phyloP scores from a whole-genome alignment of 2,797 vertebrate species.

The Peromyscus nudipes region DNA sequence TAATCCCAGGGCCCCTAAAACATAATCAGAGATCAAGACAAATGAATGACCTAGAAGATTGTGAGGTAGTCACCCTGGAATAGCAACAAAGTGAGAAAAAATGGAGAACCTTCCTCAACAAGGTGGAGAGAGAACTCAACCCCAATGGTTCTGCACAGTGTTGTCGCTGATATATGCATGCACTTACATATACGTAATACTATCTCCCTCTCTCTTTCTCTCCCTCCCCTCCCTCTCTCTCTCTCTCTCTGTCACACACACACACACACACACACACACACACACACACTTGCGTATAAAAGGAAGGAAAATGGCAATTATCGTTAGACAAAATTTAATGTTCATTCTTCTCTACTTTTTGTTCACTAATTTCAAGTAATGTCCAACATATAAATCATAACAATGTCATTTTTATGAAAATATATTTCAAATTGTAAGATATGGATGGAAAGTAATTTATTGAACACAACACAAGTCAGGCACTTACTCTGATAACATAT shows the following conservation, averaged over 20 bases:
- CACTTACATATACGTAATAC: background rate
- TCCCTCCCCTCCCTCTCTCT: too few relatives aligned
- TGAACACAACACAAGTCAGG: background rate
- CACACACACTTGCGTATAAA: too few relatives aligned
- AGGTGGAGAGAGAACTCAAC: background rate
- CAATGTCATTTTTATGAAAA: background rate
- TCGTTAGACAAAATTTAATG: background rate
- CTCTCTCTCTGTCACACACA: too few relatives aligned
- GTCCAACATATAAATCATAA: background rate
- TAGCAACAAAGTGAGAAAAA: too few relatives aligned
- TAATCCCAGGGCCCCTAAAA: background rate
- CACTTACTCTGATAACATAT: background rate
- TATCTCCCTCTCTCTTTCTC: background rate
- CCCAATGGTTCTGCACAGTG: fast-evolving
- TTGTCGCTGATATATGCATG: too few relatives aligned
- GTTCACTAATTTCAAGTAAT: background rate
- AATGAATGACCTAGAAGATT: background rate
- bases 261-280: background rate
- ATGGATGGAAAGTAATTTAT: background rate
- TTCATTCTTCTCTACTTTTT: background rate
- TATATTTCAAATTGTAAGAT: background rate
- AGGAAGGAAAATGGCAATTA: background rate
- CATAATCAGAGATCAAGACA: background rate
- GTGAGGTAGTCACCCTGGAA: background rate
- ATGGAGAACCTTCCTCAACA: fast-evolving